A percentile compares a stretch with the other conserved stretches of the same genome.
phyloP scores from a whole-genome alignment of 2,888 invertebrate species.

The Rotaria magnacalcarata region DNA sequence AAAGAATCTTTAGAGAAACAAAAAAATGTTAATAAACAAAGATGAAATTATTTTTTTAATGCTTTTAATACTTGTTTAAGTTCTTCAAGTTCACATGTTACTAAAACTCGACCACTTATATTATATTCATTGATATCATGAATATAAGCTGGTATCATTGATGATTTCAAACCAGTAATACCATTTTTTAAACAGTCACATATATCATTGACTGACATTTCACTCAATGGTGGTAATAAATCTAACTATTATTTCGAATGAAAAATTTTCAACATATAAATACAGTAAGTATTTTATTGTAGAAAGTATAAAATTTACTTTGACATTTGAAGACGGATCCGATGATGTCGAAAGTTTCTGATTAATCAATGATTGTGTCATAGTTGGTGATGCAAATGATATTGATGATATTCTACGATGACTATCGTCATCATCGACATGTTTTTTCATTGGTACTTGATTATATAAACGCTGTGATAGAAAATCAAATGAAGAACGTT shows the following conservation, averaged over 20 bases:
- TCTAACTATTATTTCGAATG: neutral
- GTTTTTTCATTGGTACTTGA: neutral
- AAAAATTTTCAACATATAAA: neutral
- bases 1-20: neutral
- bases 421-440: neutral
- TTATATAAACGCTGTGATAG: neutral
- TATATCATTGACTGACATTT: constrained; percentile 64
- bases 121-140: constrained; percentile 72
- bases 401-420: neutral
- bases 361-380: neutral
- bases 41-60: too few relatives aligned
- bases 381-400: neutral
- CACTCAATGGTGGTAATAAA: constrained; percentile 24
- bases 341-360: neutral
- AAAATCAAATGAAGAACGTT: neutral
- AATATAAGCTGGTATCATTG: constrained; percentile 63
- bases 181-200: constrained; percentile 68
- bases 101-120: constrained; percentile 79
- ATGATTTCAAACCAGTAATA: constrained; percentile 69
- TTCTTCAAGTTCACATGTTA: constrained; percentile 79
- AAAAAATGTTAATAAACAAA: neutral
- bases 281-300: neutral
- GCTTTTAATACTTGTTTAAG: constrained; percentile 64
- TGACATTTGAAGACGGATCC: neutral
- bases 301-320: neutral